phyloP scores from a whole-genome alignment of 1,140 invertebrate genomes.

The Parapsyche elsis region DNA sequence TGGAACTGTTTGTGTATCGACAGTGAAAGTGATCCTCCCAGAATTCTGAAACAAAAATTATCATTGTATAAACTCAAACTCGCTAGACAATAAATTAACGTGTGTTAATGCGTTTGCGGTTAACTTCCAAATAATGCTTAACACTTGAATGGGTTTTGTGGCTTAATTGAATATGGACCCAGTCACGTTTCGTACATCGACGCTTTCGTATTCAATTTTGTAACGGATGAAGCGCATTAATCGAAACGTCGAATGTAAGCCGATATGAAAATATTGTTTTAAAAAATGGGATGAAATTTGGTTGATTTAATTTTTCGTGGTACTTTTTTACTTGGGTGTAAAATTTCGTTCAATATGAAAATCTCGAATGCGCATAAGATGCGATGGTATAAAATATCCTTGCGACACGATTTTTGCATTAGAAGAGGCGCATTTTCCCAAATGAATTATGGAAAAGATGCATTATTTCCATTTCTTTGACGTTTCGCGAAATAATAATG shows the following conservation, averaged over 20 bases:
- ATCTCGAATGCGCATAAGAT: neutral
- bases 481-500: neutral
- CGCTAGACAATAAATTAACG: neutral
- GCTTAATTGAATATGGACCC: neutral
- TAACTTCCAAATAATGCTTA: neutral
- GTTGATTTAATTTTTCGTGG: no score
- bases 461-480: neutral
- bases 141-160: neutral
- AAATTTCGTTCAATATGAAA: no score
- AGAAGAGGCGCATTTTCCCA: neutral
- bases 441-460: neutral
- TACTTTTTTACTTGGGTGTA: no score
- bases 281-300: no score
- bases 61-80: no score
- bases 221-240: no score
- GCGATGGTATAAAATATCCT: slow-evolving; percentile 1
- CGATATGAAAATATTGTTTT: no score
- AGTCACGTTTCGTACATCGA: no score
- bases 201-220: no score
- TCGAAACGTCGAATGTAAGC: no score
- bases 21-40: slow-evolving; percentile 94
- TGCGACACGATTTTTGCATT: slow-evolving; percentile 15
- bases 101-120: neutral
- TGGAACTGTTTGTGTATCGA: slow-evolving; percentile 79
- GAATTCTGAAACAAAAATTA: slow-evolving; percentile 77